These are phyloP conservation scores for Ara ararauna DNA, from an alignment of 2,797 vertebrate species.

Conservation along the genomic window DNA sequence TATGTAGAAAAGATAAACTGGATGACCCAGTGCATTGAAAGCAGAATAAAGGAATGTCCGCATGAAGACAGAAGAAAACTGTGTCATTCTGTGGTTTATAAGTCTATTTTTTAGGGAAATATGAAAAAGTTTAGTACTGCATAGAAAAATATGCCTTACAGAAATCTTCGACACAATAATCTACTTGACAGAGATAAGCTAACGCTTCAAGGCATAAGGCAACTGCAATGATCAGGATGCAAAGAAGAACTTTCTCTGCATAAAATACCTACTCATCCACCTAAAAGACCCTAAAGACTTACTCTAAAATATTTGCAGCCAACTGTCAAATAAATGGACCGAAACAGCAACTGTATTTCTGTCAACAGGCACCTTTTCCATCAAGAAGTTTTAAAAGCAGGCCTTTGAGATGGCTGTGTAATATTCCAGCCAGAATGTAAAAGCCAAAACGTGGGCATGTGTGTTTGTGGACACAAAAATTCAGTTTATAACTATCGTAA, in stretches of 20 bases:
- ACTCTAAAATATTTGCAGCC: background rate
- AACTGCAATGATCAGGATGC: background rate
- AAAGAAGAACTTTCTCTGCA: background rate
- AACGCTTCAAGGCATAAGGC: background rate
- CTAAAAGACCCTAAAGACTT: background rate
- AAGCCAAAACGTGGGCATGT: fast-evolving
- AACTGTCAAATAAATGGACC: background rate
- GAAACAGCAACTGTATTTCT: background rate
- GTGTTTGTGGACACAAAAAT: background rate
- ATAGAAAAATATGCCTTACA: background rate
- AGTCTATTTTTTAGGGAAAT: background rate
- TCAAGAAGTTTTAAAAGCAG: background rate
- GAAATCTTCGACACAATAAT: background rate
- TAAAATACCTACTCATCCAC: background rate
- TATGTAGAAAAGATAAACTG: background rate
- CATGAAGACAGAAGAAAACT: background rate
- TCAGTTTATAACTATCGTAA: background rate
- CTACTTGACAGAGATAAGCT: background rate
- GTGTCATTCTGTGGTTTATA: background rate
- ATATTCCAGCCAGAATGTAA: background rate
- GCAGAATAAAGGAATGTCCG: background rate
- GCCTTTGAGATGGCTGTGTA: background rate
- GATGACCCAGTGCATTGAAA: background rate
- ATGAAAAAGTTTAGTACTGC: background rate
- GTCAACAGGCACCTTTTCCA: background rate